Evolutionary conservation across 2,888 invertebrate species (phyloP).

Genomic region (Xylota segnis): DNA sequence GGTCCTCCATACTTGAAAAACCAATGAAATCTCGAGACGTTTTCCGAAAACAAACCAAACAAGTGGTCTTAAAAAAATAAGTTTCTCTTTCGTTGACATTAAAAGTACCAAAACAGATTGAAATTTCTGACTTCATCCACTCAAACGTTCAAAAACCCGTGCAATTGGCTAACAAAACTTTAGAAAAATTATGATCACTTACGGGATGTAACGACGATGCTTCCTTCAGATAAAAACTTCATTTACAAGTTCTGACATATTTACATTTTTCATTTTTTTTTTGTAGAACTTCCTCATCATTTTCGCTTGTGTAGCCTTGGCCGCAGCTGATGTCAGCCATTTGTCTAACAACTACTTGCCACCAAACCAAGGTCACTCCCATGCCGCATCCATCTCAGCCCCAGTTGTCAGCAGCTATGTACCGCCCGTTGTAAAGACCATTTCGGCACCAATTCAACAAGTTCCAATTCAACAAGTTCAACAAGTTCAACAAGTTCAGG

Average conservation of each 20-base stretch:
- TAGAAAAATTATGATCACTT: too few relatives aligned
- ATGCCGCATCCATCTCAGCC: slow-evolving; percentile 36
- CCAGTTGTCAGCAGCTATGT: slow-evolving; percentile 70
- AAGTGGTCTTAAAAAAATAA: too few relatives aligned
- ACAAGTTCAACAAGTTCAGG: slow-evolving; percentile 16
- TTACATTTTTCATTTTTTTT: slow-evolving; percentile 18
- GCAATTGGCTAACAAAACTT: too few relatives aligned
- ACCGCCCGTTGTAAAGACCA: slow-evolving; percentile 65
- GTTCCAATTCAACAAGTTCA: not conserved
- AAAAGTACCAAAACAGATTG: too few relatives aligned
- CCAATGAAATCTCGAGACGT: too few relatives aligned
- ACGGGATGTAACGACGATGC: too few relatives aligned
- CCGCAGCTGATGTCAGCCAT: slow-evolving; percentile 83
- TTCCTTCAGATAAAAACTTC: too few relatives aligned
- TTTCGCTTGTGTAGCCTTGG: slow-evolving; percentile 81
- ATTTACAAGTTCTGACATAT: slow-evolving; percentile 34
- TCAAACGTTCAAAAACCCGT: too few relatives aligned
- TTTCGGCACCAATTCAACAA: slow-evolving; percentile 40
- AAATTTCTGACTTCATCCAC: too few relatives aligned
- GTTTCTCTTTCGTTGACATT: too few relatives aligned
- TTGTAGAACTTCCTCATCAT: slow-evolving; percentile 82
- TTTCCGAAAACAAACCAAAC: too few relatives aligned
- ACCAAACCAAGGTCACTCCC: slow-evolving; percentile 62
- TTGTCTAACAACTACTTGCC: slow-evolving; percentile 81
- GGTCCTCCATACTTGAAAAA: too few relatives aligned